These are phyloP conservation scores for Eriocheir sinensis DNA, from an alignment of 1,140 invertebrate species.

Conservation along the genomic window DNA sequence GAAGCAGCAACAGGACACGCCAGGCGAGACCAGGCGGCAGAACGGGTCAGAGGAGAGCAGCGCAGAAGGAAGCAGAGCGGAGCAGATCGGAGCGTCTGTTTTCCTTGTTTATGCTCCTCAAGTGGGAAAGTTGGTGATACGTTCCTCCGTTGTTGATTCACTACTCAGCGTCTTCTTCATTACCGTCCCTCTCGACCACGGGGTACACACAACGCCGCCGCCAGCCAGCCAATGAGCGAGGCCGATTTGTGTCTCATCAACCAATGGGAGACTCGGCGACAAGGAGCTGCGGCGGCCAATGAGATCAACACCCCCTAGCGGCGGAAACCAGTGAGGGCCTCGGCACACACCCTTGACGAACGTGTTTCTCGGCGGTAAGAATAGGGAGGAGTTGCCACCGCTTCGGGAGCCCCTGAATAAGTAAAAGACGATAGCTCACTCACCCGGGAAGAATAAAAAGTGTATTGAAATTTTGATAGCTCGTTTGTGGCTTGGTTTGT, in stretches of 20 bases:
- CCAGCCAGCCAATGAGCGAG: background rate
- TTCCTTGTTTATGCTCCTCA: conserved; percentile 3
- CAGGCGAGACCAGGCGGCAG: too few species aligned
- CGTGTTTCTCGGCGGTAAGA: background rate
- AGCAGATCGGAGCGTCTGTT: too few species aligned
- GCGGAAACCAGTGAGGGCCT: background rate
- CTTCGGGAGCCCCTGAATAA: background rate
- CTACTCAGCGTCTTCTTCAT: background rate
- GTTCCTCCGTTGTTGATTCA: background rate
- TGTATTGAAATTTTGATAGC: background rate
- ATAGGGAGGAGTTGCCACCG: background rate
- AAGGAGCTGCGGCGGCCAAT: background rate
- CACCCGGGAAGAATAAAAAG: background rate
- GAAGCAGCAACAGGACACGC: background rate
- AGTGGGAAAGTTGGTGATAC: conserved; percentile 13
- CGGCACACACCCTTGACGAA: background rate
- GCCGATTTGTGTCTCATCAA: background rate
- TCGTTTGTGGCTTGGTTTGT: background rate
- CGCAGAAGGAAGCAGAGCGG: too few species aligned
- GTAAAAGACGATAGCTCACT: conserved; percentile 12
- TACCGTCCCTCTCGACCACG: background rate
- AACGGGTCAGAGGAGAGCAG: too few species aligned
- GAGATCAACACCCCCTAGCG: background rate
- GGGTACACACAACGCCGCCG: background rate
- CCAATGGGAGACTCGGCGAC: background rate